Base-by-base conservation (phyloP, 1,140 invertebrate genomes). In the Alviniconcha marisindica region DNA sequence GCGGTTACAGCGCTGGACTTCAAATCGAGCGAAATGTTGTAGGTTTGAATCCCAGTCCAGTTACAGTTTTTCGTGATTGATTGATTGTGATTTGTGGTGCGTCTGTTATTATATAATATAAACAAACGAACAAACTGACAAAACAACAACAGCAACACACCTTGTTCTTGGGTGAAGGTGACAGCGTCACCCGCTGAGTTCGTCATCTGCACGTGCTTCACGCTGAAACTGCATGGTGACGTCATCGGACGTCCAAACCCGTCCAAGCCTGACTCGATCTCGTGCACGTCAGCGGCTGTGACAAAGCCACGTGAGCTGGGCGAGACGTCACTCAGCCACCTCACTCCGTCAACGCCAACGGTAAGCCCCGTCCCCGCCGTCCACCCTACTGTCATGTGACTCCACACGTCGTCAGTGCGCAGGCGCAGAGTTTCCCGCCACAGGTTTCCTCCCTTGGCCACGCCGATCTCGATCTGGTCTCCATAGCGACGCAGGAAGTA, bases 381-480 rank as follows among this genome's bases (percentile, higher is more conserved):
- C 90, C 89, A 91, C 1, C 83, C 83, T 0, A 89, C 71, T 1
- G 82, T 77, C 38, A 92, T 36, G 48, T 87, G 63, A 10, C 81
- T 77, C 84, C 86, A 89, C 4, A 63, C 51, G 18, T 83, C 85
- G 0, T 81, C 63, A 24, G 80, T 71, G 10, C 31, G 56, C 12
- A 92, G 83, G n/a, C 78, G 71, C 63, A 91, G 83, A 14, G 77
- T 86, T 0, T 81, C 78, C 40, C 77, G 71, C 90, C 90, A 92
- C 1, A 79, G 40, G 0, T 54, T 81, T 10, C 66, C 78, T 0
- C 40, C 85, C 33, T 66, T 56, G 12, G 87, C 81, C 28, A 91
- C 87, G 0, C 89, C 91, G 18, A 90, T 79, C 48, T 88, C 88
- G 74, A 87, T 89, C 83, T 91, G 90, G 66, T 88, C 81, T 5